These are phyloP conservation scores for Buathra laborator DNA, from an alignment of 2,888 invertebrate genomes.

Conservation along the genomic window DNA sequence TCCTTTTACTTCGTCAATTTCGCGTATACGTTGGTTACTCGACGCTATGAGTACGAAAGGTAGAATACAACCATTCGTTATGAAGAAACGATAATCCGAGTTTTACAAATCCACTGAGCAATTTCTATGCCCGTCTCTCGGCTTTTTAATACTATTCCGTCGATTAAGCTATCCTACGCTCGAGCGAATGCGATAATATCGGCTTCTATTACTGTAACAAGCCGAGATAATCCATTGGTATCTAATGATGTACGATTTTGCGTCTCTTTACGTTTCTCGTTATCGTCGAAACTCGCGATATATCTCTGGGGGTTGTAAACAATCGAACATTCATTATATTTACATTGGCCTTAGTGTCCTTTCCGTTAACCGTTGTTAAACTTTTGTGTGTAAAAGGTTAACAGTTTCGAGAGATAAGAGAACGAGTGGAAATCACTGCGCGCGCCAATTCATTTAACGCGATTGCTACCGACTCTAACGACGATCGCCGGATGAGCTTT, in stretches of 20 bases:
- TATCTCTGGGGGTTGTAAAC: conserved; percentile 70
- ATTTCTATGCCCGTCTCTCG: conserved; percentile 32
- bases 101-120: conserved; percentile 8
- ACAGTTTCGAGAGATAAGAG: conserved; percentile 76
- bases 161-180: conserved; percentile 52
- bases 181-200: conserved; percentile 28
- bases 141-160: conserved; percentile 13
- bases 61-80: conserved; percentile 5
- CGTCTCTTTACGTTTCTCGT: conserved; percentile 50
- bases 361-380: conserved; percentile 70
- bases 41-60: not conserved
- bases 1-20: conserved; percentile 48
- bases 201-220: not conserved
- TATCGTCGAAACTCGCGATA: conserved; percentile 64
- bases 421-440: conserved; percentile 71
- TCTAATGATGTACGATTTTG: conserved; percentile 29
- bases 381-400: conserved; percentile 78
- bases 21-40: conserved; percentile 1
- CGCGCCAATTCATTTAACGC: conserved; percentile 75
- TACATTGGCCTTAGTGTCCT: conserved; percentile 76
- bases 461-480: conserved; percentile 59
- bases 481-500: conserved; percentile 56
- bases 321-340: conserved; percentile 75
- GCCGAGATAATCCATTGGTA: conserved; percentile 27
- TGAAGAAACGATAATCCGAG: conserved; percentile 31